Evolutionary conservation across 2,113 vertebrate species (phyloP).

Genomic region (Orthonyx spaldingii): DNA sequence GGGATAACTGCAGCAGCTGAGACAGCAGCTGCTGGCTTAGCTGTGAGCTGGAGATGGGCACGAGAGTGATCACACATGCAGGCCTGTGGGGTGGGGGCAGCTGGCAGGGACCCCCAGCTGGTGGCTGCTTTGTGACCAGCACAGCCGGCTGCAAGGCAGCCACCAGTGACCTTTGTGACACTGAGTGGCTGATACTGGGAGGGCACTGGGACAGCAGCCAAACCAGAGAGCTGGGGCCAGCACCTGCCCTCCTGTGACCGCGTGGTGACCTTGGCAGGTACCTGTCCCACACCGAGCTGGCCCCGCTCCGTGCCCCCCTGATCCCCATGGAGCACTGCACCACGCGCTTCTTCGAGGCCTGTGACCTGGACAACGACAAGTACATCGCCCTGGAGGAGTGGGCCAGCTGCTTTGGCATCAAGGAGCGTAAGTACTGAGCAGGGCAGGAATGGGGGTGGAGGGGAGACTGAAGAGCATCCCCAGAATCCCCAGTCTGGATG

Average conservation of each 20-base stretch:
- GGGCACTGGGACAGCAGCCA: not conserved
- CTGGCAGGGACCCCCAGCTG: not conserved
- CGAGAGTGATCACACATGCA: rapidly evolving
- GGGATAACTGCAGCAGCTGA: slow-evolving; percentile 19
- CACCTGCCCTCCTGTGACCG: rapidly evolving
- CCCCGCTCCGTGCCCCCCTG: slow-evolving; percentile 93
- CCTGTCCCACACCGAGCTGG: slow-evolving; percentile 95
- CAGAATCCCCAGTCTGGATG: not conserved
- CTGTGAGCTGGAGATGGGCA: not conserved
- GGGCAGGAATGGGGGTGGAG: not conserved
- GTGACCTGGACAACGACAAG: slow-evolving; percentile 91
- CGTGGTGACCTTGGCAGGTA: slow-evolving; percentile 71
- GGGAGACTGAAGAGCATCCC: not conserved
- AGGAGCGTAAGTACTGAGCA: slow-evolving; percentile 84
- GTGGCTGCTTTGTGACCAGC: not conserved
- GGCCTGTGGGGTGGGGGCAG: not conserved
- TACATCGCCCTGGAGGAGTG: slow-evolving; percentile 98
- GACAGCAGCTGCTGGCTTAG: slow-evolving; percentile 17
- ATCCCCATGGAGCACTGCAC: slow-evolving; percentile 99
- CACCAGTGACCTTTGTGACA: not conserved
- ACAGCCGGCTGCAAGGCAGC: not conserved
- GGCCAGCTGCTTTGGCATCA: slow-evolving; percentile 95
- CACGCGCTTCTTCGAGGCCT: slow-evolving; percentile 94
- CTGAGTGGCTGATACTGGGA: not conserved
- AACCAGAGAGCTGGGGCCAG: not conserved